Evolutionary conservation across 2,797 vertebrate species (phyloP).

Genomic region (Simalia tracyae): DNA sequence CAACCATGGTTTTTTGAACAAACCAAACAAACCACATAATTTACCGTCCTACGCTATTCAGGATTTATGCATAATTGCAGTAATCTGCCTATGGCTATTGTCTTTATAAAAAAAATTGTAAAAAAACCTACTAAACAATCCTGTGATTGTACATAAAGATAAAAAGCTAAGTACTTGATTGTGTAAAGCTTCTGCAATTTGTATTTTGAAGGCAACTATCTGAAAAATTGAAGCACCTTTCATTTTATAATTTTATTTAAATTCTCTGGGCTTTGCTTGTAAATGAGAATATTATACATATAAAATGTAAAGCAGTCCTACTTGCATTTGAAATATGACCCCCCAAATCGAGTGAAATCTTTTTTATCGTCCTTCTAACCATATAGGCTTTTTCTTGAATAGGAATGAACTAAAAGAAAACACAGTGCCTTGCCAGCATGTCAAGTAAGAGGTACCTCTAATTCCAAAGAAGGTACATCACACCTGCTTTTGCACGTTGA

Average conservation of each 20-base stretch:
- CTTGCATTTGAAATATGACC: background rate
- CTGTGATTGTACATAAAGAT: background rate
- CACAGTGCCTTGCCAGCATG: background rate
- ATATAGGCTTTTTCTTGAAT: fast-evolving
- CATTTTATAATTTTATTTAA: background rate
- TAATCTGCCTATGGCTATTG: background rate
- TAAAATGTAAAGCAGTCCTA: background rate
- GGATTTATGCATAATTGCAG: background rate
- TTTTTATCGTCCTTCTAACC: background rate
- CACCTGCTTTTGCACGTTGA: slow-evolving; percentile 62
- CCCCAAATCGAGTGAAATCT: background rate
- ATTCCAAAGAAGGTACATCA: slow-evolving; percentile 44
- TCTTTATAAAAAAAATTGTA: background rate
- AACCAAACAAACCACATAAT: background rate
- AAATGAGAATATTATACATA: background rate
- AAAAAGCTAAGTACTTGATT: background rate
- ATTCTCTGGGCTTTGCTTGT: background rate
- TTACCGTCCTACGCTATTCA: background rate
- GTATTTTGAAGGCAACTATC: background rate
- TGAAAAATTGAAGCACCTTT: background rate
- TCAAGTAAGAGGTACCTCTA: slow-evolving; percentile 59
- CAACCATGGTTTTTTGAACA: too few relatives aligned
- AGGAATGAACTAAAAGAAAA: slow-evolving; percentile 7
- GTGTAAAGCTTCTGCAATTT: background rate
- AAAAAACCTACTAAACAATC: background rate